Conservation (phyloP, 2,113 vertebrate genomes). For the Neomonachus schauinslandi region DNA sequence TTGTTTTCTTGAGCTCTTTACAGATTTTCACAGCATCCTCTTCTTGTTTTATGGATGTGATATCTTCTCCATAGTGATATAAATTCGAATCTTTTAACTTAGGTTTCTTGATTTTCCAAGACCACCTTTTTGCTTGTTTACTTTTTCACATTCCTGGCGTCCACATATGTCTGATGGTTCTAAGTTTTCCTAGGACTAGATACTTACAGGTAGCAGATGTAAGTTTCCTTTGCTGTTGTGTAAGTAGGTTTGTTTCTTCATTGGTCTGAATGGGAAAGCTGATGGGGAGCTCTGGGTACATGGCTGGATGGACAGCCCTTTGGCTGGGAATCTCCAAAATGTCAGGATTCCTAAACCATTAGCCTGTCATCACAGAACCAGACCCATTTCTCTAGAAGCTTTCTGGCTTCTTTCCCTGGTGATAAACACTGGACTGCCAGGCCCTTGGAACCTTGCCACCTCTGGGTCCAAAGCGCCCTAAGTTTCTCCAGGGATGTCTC, state of each 20-base stretch:
- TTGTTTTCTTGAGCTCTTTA: background rate
- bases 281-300: background rate
- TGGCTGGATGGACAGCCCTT: background rate
- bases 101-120: background rate
- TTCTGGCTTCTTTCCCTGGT: background rate
- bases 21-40: background rate
- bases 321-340: background rate
- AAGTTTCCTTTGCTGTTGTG: background rate
- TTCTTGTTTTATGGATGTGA: background rate
- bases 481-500: background rate
- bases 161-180: background rate
- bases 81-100: background rate
- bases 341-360: background rate
- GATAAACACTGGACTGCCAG: background rate
- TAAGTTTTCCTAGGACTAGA: background rate
- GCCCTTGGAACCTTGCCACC: background rate
- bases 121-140: background rate
- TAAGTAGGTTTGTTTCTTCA: background rate
- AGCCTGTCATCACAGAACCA: background rate
- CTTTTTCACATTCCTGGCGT: background rate
- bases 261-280: background rate
- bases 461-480: background rate
- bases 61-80: background rate
- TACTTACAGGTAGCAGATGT: background rate
- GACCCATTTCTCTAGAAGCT: background rate